phyloP scores from a whole-genome alignment of 2,888 invertebrate genomes.

The Drosophila buzzatii region DNA sequence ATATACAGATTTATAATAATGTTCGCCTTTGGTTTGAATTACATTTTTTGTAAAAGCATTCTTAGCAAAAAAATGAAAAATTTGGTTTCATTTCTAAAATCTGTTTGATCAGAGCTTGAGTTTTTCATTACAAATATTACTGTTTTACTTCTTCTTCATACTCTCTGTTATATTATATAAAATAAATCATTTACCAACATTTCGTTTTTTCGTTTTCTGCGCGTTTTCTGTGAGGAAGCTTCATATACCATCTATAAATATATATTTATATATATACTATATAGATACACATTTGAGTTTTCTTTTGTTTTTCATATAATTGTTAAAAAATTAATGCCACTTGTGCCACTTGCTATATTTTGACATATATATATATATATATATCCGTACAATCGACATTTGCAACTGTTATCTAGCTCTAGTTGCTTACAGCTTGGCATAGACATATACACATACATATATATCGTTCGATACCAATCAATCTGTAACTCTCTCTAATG shows the following conservation, averaged over 20 bases:
- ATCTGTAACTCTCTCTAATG: constrained; percentile 50
- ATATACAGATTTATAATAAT: constrained; percentile 68
- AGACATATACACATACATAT: constrained; percentile 31
- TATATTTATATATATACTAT: constrained; percentile 61
- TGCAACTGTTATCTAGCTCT: constrained; percentile 39
- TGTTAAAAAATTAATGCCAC: constrained; percentile 76
- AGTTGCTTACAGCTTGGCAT: constrained; percentile 51
- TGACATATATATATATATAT: constrained; percentile 31
- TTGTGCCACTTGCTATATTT: constrained; percentile 48
- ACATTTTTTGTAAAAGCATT: constrained; percentile 81
- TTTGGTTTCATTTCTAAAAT: constrained; percentile 59
- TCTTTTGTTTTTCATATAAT: constrained; percentile 53
- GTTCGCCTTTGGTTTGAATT: constrained; percentile 50
- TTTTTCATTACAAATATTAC: constrained; percentile 41
- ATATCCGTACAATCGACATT: constrained; percentile 34
- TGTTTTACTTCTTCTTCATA: constrained; percentile 21
- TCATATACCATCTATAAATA: constrained; percentile 78
- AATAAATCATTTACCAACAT: constrained; percentile 63
- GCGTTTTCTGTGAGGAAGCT: constrained; percentile 70
- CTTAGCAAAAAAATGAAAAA: constrained; percentile 82
- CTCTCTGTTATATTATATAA: constrained; percentile 63
- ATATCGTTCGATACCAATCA: constrained; percentile 41
- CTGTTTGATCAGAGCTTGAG: constrained; percentile 54
- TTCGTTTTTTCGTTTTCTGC: constrained; percentile 31
- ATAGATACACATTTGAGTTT: constrained; percentile 49